phyloP scores from a whole-genome alignment of 1,140 invertebrate species.

The Diploscapter pachys region DNA sequence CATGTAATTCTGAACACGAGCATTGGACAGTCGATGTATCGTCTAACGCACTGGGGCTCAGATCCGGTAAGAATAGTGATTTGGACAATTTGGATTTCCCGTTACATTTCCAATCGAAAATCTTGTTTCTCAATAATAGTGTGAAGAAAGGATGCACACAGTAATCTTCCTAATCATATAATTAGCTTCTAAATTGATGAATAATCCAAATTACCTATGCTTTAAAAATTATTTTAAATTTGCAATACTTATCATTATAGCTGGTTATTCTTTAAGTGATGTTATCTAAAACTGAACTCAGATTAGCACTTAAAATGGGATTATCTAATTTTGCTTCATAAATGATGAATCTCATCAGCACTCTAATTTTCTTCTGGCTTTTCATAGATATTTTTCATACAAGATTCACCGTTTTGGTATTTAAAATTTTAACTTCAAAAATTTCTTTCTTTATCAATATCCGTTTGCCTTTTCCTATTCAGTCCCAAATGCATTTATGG shows the following conservation, averaged over 20 bases:
- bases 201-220: neutral
- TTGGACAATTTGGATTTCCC: neutral
- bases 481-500: neutral
- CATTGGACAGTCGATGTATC: neutral
- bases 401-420: neutral
- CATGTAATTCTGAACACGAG: constrained; percentile 6
- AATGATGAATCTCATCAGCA: too few species aligned
- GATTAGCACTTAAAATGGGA: too few species aligned
- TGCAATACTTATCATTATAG: too few species aligned
- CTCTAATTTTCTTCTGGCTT: too few species aligned
- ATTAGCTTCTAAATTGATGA: neutral
- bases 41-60: constrained; percentile 15
- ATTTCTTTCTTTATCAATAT: neutral
- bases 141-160: neutral
- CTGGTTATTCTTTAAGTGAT: too few species aligned
- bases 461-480: neutral
- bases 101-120: too few species aligned
- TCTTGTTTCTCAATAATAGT: neutral
- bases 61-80: constrained; percentile 4
- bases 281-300: too few species aligned
- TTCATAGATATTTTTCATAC: too few species aligned
- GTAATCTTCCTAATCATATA: neutral
- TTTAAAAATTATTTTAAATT: too few species aligned
- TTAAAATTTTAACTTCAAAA: neutral
- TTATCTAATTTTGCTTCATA: too few species aligned